Conservation (phyloP, 1,140 invertebrate genomes). For the Cyclargus thomasi region DNA sequence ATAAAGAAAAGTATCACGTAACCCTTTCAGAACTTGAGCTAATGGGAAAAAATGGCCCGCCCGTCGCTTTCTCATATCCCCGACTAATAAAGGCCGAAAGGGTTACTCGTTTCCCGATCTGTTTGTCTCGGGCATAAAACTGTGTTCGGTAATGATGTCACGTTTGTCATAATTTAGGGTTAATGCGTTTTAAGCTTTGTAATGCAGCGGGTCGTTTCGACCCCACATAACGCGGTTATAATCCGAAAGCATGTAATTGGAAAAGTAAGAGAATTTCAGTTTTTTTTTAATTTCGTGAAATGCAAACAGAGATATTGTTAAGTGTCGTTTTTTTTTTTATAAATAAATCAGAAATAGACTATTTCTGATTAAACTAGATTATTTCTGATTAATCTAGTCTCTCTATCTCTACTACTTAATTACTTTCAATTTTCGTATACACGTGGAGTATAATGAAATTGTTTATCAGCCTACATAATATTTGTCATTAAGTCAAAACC, state of each 20-base stretch:
- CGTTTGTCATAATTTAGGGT: slow-evolving; percentile 10
- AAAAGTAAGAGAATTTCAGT: not conserved
- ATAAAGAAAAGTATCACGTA: slow-evolving; percentile 16
- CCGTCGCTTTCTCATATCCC: slow-evolving; percentile 13
- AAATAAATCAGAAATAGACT: too few species aligned
- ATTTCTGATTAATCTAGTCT: too few species aligned
- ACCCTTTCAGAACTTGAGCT: slow-evolving; percentile 11
- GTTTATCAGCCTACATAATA: too few species aligned
- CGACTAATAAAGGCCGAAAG: slow-evolving; percentile 1
- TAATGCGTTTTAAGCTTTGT: slow-evolving; percentile 9
- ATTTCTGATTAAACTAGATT: too few species aligned
- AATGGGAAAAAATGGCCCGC: slow-evolving; percentile 13
- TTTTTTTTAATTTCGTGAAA: not conserved
- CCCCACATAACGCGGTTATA: not conserved
- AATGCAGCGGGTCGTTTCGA: slow-evolving; percentile 1
- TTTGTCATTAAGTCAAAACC: not conserved
- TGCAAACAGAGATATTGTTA: too few species aligned
- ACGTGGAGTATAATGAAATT: too few species aligned
- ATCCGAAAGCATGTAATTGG: slow-evolving; percentile 1
- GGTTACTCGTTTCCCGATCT: slow-evolving; percentile 9
- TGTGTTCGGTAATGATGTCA: slow-evolving; percentile 7
- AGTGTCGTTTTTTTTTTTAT: too few species aligned
- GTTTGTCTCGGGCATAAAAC: slow-evolving; percentile 3
- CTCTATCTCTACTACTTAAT: too few species aligned
- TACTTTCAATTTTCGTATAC: too few species aligned